phyloP scores from a whole-genome alignment of 2,797 vertebrate genomes.

The Clarias fuscus region DNA sequence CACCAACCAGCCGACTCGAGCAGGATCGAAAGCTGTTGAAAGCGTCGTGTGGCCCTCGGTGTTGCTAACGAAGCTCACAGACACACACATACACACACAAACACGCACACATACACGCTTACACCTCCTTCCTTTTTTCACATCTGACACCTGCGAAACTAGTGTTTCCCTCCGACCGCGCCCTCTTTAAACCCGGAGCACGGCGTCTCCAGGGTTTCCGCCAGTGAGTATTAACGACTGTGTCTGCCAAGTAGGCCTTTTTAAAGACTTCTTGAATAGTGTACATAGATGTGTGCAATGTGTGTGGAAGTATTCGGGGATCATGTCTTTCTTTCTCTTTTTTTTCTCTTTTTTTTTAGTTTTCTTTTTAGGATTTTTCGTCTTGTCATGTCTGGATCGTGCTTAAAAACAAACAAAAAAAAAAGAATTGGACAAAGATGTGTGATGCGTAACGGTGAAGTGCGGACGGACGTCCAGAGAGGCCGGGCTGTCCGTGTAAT shows the following conservation, averaged over 20 bases:
- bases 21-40: constrained; percentile 6
- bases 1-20: constrained; percentile 57
- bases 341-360: not conserved
- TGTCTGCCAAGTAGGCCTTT: constrained; percentile 51
- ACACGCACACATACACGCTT: not conserved
- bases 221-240: constrained; percentile 51
- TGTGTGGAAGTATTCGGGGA: constrained; percentile 50
- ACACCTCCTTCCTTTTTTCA: constrained; percentile 25
- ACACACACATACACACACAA: not conserved
- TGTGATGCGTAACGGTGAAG: not conserved
- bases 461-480: not conserved
- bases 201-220: not conserved
- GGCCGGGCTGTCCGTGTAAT: not conserved
- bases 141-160: constrained; percentile 28
- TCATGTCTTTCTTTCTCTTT: constrained; percentile 15
- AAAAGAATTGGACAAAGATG: not conserved
- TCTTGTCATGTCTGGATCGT: not conserved
- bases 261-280: constrained; percentile 47
- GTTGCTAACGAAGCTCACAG: constrained; percentile 34
- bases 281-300: constrained; percentile 52
- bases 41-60: constrained; percentile 44
- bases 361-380: too few species aligned
- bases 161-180: constrained; percentile 23
- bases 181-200: constrained; percentile 3
- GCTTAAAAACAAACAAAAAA: not conserved